Evolutionary conservation across 2,113 vertebrate genomes (phyloP).

Genomic region (Synodontis membranacea): DNA sequence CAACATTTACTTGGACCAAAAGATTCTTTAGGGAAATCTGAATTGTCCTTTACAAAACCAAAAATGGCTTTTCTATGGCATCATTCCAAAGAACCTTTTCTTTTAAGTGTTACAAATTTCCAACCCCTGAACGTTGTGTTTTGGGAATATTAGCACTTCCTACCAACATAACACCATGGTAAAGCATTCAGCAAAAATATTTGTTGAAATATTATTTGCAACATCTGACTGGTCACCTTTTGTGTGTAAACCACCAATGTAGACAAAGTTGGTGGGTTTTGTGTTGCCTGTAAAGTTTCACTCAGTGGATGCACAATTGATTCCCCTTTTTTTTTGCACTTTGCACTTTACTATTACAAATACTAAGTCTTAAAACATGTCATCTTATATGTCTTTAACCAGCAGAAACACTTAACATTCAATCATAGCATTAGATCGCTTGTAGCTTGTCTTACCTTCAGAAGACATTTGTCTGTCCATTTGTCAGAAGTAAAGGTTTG

Average conservation of each 20-base stretch:
- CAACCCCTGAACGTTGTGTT: no score
- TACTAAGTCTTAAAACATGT: neutral
- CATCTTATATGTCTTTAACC: neutral
- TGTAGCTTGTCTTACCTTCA: constrained; percentile 28
- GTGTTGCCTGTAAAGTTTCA: neutral
- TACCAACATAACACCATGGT: neutral
- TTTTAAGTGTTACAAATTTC: neutral
- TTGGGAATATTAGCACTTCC: no score
- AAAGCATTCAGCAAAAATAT: neutral
- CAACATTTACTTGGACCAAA: neutral
- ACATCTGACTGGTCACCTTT: neutral
- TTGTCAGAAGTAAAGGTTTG: neutral
- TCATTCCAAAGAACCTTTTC: neutral
- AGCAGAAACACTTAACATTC: neutral
- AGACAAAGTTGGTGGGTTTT: neutral
- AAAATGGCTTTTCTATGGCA: neutral
- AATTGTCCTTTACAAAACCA: neutral
- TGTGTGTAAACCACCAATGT: neutral
- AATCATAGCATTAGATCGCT: neutral
- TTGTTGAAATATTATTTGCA: neutral
- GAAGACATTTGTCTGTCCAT: neutral
- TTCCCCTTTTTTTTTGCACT: neutral
- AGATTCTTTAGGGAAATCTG: neutral
- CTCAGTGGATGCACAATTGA: neutral
- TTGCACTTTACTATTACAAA: neutral